Evolutionary conservation across 1,140 invertebrate genomes (phyloP), one percentile per base, ranked within the genome.

Genomic region (Latrodectus geometricus): DNA sequence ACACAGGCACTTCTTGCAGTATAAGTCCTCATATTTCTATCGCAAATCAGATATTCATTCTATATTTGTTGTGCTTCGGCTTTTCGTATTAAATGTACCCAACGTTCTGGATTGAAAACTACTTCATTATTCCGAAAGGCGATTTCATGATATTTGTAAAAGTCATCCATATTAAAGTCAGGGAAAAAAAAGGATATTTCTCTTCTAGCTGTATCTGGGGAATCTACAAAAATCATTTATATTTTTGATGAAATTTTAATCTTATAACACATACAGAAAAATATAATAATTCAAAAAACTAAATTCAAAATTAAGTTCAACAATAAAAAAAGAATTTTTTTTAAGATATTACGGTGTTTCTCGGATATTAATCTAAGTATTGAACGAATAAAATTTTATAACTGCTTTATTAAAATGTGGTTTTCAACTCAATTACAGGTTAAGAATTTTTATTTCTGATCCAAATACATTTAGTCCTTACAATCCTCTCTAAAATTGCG

Each of bases 171-270:
- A 88, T 94, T 89, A 90, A 97, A 97, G 20, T 96, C 93, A 48
- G 95, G 95, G 90, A 97, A 97, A 89, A 97, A 94, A 89, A 97
- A 95, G 72, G 91, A 90, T 73, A 97, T 96, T 92, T 98, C 97
- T 83, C 93, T 92, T 88, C 91, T 89, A 5, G 94, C 96, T 50
- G 95, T 96, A 90, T 94, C 92, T 81, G 91, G 89, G 1, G 96
- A 97, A 94, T 98, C 96, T 94, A 91, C 88, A 94, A 93, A 68
- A 83, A 65, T 74, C n/a, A 66, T 83, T 9, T 72, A 48, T 79
- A 9, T 48, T n/a, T 68, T 54, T 87, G 80, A 81, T 73, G 69
- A 81, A 48, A 21, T 15, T 86, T 77, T 35, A 35, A 56, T 75
- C 76, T 9, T 50, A 20, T 54, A 0, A 9, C 0, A 54, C 11